Evolutionary conservation across 1,140 invertebrate species (phyloP).

Genomic region (Ylistrum balloti): DNA sequence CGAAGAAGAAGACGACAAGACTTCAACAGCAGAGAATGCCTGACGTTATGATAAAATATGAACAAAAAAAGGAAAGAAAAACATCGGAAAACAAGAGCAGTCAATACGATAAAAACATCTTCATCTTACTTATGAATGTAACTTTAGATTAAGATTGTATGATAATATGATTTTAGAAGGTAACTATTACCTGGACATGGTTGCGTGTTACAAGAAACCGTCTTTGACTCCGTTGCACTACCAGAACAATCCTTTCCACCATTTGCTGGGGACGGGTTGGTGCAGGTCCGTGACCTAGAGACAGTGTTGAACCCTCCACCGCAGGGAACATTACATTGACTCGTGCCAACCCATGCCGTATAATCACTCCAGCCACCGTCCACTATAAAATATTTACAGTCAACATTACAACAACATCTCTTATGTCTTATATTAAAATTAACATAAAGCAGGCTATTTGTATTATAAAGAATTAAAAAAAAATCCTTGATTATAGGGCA

Average conservation of each 20-base stretch:
- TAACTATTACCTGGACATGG: slow-evolving; percentile 60
- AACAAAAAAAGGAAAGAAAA: too few species aligned
- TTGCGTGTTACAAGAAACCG: slow-evolving; percentile 54
- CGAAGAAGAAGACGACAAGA: background rate
- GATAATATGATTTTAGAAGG: background rate
- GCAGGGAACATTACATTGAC: background rate
- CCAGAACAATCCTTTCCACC: slow-evolving; percentile 60
- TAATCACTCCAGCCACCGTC: background rate
- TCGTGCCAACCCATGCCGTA: background rate
- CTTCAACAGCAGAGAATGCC: too few species aligned
- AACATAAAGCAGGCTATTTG: too few species aligned
- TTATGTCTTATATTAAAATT: too few species aligned
- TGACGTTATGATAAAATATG: too few species aligned
- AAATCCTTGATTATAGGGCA: too few species aligned
- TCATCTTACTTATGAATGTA: too few species aligned
- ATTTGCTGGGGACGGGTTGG: background rate
- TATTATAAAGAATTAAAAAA: too few species aligned
- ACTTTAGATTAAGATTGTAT: too few species aligned
- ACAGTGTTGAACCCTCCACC: background rate
- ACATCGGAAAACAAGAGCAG: too few species aligned
- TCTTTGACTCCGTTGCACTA: slow-evolving; percentile 42
- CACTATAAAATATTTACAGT: background rate
- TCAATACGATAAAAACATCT: too few species aligned
- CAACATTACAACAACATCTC: too few species aligned
- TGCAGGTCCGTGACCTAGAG: background rate